Percentiles rank a stretch among this genome's conserved stretches.
Evolutionary conservation across 1,140 invertebrate genomes (phyloP).

Genomic region (Sarcophaga peregrina): DNA sequence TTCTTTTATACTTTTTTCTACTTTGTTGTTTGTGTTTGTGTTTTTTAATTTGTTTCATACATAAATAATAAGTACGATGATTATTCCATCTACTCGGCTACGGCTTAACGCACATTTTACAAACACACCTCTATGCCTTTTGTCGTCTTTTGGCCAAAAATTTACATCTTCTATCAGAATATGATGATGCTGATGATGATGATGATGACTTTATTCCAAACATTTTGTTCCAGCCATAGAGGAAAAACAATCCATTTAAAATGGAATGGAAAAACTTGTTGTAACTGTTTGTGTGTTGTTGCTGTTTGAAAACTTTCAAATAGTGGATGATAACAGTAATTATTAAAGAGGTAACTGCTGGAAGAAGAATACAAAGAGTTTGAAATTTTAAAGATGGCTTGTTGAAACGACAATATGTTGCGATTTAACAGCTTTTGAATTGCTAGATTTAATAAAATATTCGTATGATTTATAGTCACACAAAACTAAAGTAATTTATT

Average conservation of each 20-base stretch:
- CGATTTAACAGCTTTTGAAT: not conserved
- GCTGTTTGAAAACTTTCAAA: no score
- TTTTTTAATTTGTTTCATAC: constrained; percentile 4
- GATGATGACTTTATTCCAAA: not conserved
- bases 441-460: no score
- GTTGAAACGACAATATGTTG: not conserved
- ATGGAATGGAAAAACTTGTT: constrained; percentile 1
- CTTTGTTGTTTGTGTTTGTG: not conserved
- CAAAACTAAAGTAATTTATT: no score
- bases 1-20: not conserved
- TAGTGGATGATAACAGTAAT: not conserved
- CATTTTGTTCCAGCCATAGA: not conserved
- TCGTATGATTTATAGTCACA: no score
- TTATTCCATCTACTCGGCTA: not conserved
- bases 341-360: not conserved
- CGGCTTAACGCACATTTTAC: no score
- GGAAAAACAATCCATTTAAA: constrained; percentile 4
- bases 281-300: not conserved
- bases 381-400: no score
- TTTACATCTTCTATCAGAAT: not conserved
- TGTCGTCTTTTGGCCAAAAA: not conserved
- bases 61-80: not conserved
- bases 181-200: not conserved
- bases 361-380: not conserved
- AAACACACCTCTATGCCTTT: no score